A percentile compares a stretch with the other conserved stretches of the same genome.
phyloP scores from a whole-genome alignment of 2,797 vertebrate genomes.

The Dicrostonyx torquatus region DNA sequence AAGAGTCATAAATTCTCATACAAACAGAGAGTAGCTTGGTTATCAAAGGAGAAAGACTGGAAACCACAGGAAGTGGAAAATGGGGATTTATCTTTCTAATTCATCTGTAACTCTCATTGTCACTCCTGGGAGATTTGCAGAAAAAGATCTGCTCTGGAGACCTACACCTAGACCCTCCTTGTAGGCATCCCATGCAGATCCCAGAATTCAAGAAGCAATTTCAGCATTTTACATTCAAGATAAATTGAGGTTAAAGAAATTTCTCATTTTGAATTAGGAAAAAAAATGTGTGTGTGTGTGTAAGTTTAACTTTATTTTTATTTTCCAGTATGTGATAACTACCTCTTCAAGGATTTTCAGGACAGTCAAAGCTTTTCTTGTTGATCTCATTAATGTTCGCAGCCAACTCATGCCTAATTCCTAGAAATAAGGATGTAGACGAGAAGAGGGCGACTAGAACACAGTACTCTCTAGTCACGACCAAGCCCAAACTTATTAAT shows the following conservation, averaged over 20 bases:
- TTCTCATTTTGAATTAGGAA: neutral
- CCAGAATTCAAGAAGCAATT: neutral
- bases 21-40: neutral
- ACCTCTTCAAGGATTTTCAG: slow-evolving; percentile 11
- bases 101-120: neutral
- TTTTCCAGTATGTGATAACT: slow-evolving; percentile 37
- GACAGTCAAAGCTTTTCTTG: slow-evolving; percentile 13
- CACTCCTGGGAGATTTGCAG: neutral
- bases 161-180: neutral
- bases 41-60: neutral
- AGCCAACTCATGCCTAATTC: neutral
- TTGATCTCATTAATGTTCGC: neutral
- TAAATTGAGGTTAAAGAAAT: slow-evolving; percentile 5
- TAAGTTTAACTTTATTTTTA: slow-evolving; percentile 42
- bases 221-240: slow-evolving; percentile 31
- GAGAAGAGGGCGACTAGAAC: neutral
- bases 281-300: slow-evolving; percentile 11
- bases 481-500: slow-evolving; percentile 49
- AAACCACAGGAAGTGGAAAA: neutral
- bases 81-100: neutral
- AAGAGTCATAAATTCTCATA: neutral
- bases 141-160: neutral
- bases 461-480: neutral
- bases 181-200: neutral
- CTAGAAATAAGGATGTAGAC: neutral